Conservation (phyloP, 2,113 vertebrate genomes). For the Pseudopodoces humilis region DNA sequence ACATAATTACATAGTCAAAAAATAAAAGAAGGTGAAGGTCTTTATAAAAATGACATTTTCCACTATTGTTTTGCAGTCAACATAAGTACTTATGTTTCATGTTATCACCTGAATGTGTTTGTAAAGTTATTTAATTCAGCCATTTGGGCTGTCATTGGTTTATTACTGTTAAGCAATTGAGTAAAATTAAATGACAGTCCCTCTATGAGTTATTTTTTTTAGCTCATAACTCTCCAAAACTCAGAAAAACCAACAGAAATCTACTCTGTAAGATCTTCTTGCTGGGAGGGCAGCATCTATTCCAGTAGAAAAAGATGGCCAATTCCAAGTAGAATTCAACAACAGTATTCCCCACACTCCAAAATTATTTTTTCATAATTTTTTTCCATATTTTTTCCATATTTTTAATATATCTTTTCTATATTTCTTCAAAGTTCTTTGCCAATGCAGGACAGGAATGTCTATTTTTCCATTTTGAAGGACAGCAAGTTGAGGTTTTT, state of each 20-base stretch:
- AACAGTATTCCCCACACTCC: accelerated
- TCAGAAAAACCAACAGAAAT: not conserved
- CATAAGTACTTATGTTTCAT: accelerated
- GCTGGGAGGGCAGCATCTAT: not conserved
- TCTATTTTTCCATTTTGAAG: not conserved
- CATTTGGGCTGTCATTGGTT: not conserved
- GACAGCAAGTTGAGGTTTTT: not conserved
- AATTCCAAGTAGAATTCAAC: not conserved
- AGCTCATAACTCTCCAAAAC: not conserved
- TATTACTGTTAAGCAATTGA: not conserved
- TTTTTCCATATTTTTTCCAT: accelerated
- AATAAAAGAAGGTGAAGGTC: not conserved
- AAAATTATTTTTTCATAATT: not conserved
- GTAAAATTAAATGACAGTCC: not conserved
- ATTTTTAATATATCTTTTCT: not conserved
- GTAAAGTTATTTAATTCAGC: not conserved
- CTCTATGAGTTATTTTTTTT: not conserved
- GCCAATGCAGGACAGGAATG: not conserved
- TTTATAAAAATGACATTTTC: not conserved
- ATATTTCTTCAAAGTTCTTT: not conserved
- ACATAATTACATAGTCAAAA: not conserved
- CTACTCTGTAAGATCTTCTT: not conserved
- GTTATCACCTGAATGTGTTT: not conserved
- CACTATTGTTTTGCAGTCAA: not conserved
- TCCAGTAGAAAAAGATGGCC: not conserved